These are phyloP conservation scores for Sisor rabdophorus DNA, from an alignment of 2,113 vertebrate genomes.

Conservation along the genomic window DNA sequence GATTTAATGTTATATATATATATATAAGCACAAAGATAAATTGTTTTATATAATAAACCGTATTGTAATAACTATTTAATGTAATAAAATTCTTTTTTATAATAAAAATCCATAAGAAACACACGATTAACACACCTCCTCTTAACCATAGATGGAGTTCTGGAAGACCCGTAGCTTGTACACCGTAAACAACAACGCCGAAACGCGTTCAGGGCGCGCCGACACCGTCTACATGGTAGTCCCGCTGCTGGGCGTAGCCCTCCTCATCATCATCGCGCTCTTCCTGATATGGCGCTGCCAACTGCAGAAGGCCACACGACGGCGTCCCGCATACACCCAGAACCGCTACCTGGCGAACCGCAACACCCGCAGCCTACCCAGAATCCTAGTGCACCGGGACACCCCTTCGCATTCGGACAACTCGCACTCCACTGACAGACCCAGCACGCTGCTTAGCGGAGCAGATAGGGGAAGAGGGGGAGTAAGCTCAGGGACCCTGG, in stretches of 20 bases:
- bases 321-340: constrained; percentile 79
- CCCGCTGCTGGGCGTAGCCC: constrained; percentile 80
- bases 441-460: constrained; percentile 52
- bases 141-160: constrained; percentile 79
- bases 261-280: constrained; percentile 84
- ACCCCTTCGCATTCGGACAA: constrained; percentile 62
- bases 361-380: constrained; percentile 74
- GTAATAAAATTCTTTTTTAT: too few relatives aligned
- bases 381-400: constrained; percentile 82
- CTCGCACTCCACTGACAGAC: constrained; percentile 52
- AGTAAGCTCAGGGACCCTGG: constrained; percentile 36
- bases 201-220: constrained; percentile 65
- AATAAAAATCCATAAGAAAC: not conserved
- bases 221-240: constrained; percentile 82
- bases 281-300: constrained; percentile 92
- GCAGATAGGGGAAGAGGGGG: constrained; percentile 38
- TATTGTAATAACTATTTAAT: not conserved
- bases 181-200: constrained; percentile 73
- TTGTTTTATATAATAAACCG: not conserved
- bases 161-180: constrained; percentile 80
- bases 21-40: not conserved
- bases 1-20: not conserved
- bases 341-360: constrained; percentile 80
- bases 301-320: constrained; percentile 82
- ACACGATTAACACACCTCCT: not conserved